Evolutionary conservation across 2,888 invertebrate genomes (phyloP), one percentile per base, ranked within the genome.

Genomic region (Phymatocera aterrima): DNA sequence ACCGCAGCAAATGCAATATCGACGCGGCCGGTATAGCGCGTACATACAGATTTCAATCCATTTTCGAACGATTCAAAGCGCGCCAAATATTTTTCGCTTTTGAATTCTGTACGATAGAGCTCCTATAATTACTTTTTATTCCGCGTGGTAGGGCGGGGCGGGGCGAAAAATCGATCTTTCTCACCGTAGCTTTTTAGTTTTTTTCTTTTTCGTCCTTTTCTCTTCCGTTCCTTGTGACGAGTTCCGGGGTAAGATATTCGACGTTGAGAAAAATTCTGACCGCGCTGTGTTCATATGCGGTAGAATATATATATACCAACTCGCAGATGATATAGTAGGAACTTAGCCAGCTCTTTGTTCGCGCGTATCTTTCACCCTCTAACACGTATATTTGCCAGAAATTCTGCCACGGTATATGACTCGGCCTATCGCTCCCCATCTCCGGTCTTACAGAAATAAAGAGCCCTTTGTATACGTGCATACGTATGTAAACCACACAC

Each of bases 381-480:
- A 68, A 34, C n/a, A 72, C 18, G 34, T 46, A 72, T 51, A 72
- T 51, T 51, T 72, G 48, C 46, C 68, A 68, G 24, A 68, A 43
- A 40, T 43, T 68, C 68, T 68, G 43, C 68, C 68, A 64, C 10
- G 10, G n/a, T 64, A 31, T 61, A 37, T 2, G 6, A 28, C n/a
- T 3, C 68, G 68, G 51, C 48, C 72, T 72, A 72, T 72, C 72
- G 51, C 51, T 10, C 31, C 34, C 48, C n/a, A n/a, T n/a, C 51
- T 51, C 34, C 4, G 72, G 34, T 18, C 8, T 15, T 10, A 15
- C 12, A 48, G 72, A 72, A 72, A 72, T 72, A 72, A 72, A 72
- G 72, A 72, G 51, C 51, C 72, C 72, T 72, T 72, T 72, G 72
- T 72, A 48, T 46, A 68, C n/a, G 51, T 18, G 21, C 10, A 72